Conservation (phyloP, 2,797 vertebrate species). For the Cyclura pinguis region DNA sequence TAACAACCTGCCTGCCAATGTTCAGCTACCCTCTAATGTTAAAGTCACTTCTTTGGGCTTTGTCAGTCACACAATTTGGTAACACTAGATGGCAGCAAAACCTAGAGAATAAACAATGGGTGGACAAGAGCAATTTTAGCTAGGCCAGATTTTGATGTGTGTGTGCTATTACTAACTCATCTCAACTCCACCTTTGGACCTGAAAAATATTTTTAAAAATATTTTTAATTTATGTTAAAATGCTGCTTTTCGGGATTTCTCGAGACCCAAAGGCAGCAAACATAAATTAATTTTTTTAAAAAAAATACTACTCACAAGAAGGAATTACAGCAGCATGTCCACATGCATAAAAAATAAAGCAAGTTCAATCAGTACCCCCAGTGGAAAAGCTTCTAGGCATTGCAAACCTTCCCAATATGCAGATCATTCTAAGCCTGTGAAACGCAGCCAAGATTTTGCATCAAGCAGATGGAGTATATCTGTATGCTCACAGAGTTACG, state of each 20-base stretch:
- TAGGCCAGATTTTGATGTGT: not conserved
- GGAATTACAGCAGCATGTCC: not conserved
- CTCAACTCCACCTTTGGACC: not conserved
- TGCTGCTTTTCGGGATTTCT: not conserved
- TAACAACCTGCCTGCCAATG: no score
- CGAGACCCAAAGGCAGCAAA: not conserved
- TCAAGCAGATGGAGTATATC: no score
- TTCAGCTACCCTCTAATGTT: no score
- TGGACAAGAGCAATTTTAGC: not conserved
- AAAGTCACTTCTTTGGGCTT: no score
- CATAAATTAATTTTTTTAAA: not conserved
- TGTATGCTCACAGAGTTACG: no score
- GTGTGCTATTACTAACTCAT: not conserved
- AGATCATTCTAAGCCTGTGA: no score
- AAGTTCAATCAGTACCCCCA: no score
- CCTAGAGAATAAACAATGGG: accelerated
- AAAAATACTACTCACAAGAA: no score
- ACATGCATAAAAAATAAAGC: not conserved
- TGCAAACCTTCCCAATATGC: no score
- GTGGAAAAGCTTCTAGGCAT: no score
- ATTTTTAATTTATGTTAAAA: not conserved
- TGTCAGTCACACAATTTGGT: not conserved
- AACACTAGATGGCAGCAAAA: constrained; percentile 56
- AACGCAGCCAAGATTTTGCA: no score
- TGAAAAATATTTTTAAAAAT: not conserved